A percentile compares a stretch with the other conserved stretches of the same genome.
These are phyloP conservation scores for Ailuropoda melanoleuca DNA, from an alignment of 2,113 vertebrate species.

Conservation along the genomic window DNA sequence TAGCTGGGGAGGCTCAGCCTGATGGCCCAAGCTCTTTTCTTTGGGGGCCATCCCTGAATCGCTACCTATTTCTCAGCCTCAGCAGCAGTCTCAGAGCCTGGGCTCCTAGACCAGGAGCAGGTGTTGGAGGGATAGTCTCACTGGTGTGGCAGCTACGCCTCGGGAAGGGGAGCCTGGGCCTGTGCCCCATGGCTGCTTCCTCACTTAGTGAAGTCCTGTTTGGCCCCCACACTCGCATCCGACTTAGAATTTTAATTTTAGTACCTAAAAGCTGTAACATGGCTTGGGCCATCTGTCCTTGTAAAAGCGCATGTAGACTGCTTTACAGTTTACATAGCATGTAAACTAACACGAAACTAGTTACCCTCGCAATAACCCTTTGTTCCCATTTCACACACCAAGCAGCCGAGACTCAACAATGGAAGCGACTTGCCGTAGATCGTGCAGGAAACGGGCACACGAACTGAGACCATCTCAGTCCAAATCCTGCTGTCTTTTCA, in stretches of 20 bases:
- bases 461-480: neutral
- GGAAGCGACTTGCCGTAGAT: neutral
- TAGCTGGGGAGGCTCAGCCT: neutral
- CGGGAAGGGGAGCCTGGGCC: too few species aligned
- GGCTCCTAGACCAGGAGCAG: neutral
- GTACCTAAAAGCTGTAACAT: neutral
- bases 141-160: neutral
- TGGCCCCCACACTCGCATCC: neutral
- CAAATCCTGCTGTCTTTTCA: neutral
- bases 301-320: neutral
- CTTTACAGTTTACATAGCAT: neutral
- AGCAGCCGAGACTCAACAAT: neutral
- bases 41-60: accelerated
- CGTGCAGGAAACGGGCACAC: neutral
- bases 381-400: neutral
- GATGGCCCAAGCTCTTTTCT: neutral
- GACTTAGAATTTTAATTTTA: neutral
- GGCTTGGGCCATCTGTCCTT: neutral
- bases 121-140: neutral
- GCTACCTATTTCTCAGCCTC: neutral
- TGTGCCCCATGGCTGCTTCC: accelerated
- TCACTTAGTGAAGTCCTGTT: neutral
- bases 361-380: neutral
- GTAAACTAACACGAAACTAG: neutral
- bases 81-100: too few species aligned